These are phyloP conservation scores for Drosophila kokeensis DNA, from an alignment of 2,888 invertebrate genomes.

Conservation along the genomic window DNA sequence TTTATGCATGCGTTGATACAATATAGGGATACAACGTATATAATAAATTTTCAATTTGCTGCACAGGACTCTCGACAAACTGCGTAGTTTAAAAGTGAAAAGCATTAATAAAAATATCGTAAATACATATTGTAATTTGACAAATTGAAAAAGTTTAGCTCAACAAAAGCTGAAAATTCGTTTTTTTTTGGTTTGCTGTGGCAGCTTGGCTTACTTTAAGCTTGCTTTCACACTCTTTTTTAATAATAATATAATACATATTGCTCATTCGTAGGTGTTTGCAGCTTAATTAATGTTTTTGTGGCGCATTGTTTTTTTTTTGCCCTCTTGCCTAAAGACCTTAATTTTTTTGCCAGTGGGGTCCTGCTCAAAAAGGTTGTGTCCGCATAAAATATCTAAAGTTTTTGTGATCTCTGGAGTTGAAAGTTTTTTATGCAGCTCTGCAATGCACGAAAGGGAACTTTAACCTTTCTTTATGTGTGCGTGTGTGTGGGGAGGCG, in stretches of 20 bases:
- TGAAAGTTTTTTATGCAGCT: constrained; percentile 29
- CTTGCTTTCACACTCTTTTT: background rate
- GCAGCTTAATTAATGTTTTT: constrained; percentile 44
- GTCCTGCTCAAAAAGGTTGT: constrained; percentile 12
- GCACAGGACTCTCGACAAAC: constrained; percentile 59
- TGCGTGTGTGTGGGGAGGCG: background rate
- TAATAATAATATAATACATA: background rate
- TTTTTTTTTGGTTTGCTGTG: background rate
- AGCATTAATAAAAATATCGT: constrained; percentile 29
- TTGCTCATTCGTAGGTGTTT: constrained; percentile 31
- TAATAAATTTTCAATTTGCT: constrained; percentile 74
- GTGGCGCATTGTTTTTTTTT: constrained; percentile 7
- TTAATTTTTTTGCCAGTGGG: background rate
- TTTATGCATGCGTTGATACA: constrained; percentile 72
- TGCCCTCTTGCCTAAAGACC: constrained; percentile 9
- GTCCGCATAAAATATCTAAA: constrained; percentile 11
- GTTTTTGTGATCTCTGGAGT: constrained; percentile 34
- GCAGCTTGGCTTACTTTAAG: background rate
- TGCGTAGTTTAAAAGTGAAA: constrained; percentile 53
- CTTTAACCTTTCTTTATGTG: constrained; percentile 43
- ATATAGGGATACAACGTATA: constrained; percentile 31
- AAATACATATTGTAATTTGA: constrained; percentile 28
- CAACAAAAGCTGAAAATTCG: constrained; percentile 8
- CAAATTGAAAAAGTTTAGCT: constrained; percentile 53
- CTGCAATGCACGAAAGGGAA: constrained; percentile 16